Base-by-base conservation (phyloP, 2,797 vertebrate genomes). In the Leptoclinus maculatus region DNA sequence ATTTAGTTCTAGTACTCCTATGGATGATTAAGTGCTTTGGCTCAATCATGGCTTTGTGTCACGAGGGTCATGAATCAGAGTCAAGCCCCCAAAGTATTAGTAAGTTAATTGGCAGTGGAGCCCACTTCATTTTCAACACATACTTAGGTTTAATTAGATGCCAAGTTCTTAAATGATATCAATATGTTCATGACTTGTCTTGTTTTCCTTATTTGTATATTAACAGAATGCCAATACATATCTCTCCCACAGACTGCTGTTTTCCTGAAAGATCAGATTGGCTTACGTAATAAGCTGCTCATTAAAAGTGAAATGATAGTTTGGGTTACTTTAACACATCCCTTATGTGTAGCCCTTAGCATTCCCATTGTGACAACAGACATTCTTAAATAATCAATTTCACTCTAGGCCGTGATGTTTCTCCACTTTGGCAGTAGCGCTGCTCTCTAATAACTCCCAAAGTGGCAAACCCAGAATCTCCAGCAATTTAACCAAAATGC, bases 21-120 rank as follows among this genome's bases (percentile, higher is more conserved):
- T 34, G 32, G 34, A 57, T 34, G 47, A 73, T 70, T 23, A 29
- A 62, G 62, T 47, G 62, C 60, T 65, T 71, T 63, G 56, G 49
- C 53, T 59, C 32, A 36, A 13, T 54, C 47, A 58, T 16, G 39
- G 41, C 27, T 56, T 25, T n/a, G 13, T 45, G 29, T 69, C 53
- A 21, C 5, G 23, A 14, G 63, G 58, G 58, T 71, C 68, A 58
- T 41, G 51, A 74, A 73, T 81, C 79, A 38, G 38, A 79, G 57
- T 78, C 74, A 32, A 53, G 47, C 27, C 69, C 56, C 64, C 38
- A 11, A 70, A 74, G 78, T 77, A 36, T 76, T 64, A 53, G 34
- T 59, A 58, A 70, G 75, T 66, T 79, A 68, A 87, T 87, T 84
- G 76, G 68, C 60, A 51, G 65, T 43, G 10, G 54, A 78, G 32